These are phyloP conservation scores for Montifringilla adamsi DNA, from an alignment of 2,113 vertebrate species.

Conservation along the genomic window DNA sequence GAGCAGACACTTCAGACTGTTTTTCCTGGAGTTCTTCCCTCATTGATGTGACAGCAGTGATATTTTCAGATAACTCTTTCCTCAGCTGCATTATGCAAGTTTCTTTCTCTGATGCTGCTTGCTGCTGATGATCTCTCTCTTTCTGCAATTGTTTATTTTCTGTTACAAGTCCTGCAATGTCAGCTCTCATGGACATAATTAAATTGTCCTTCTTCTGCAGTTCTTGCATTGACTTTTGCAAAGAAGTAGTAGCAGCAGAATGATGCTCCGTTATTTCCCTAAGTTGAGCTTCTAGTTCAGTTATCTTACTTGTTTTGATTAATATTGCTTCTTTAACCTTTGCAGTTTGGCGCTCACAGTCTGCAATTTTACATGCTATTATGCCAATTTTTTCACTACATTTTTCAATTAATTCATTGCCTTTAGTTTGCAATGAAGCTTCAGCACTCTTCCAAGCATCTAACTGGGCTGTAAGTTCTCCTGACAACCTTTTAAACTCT, in stretches of 20 bases:
- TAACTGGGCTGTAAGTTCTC: slow-evolving; percentile 70
- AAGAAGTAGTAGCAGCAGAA: slow-evolving; percentile 71
- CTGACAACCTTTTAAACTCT: slow-evolving; percentile 71
- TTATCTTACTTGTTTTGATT: slow-evolving; percentile 67
- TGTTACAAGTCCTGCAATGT: slow-evolving; percentile 64
- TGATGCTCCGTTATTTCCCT: slow-evolving; percentile 74
- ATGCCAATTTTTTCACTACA: slow-evolving; percentile 70
- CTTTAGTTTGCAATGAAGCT: slow-evolving; percentile 72
- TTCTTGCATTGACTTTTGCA: slow-evolving; percentile 78
- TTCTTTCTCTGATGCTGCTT: slow-evolving; percentile 82
- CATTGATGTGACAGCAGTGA: slow-evolving; percentile 74
- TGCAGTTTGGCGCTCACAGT: slow-evolving; percentile 69
- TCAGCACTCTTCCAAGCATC: slow-evolving; percentile 72
- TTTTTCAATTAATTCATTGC: slow-evolving; percentile 74
- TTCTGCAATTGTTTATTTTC: slow-evolving; percentile 81
- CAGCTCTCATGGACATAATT: slow-evolving; percentile 78
- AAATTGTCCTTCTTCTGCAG: slow-evolving; percentile 82
- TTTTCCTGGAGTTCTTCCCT: slow-evolving; percentile 81
- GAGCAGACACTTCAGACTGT: slow-evolving; percentile 71
- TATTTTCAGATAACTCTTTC: slow-evolving; percentile 80
- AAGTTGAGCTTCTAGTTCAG: slow-evolving; percentile 83
- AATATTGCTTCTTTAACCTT: slow-evolving; percentile 77
- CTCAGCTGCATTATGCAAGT: slow-evolving; percentile 81
- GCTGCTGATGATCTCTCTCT: slow-evolving; percentile 75
- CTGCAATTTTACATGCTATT: slow-evolving; percentile 72